Conservation (phyloP, 2,797 vertebrate genomes). For the Numenius phaeopus region DNA sequence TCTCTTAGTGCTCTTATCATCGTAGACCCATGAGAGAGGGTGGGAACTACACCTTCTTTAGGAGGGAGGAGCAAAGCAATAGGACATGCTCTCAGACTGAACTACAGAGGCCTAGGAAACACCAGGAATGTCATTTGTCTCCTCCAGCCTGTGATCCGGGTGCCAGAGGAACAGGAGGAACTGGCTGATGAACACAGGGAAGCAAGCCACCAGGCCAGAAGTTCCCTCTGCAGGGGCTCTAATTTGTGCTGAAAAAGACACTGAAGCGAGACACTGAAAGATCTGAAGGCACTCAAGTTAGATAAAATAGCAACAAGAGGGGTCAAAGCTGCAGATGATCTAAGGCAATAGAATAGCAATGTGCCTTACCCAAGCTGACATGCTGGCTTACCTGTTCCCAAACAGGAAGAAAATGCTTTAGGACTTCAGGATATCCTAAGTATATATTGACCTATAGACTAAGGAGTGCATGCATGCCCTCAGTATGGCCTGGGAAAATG, state of each 20-base stretch:
- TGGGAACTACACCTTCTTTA: neutral
- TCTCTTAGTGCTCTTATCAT: neutral
- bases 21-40: neutral
- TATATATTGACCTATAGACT: fast-evolving
- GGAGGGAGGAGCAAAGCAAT: neutral
- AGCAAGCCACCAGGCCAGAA: neutral
- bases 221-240: neutral
- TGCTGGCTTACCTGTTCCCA: neutral
- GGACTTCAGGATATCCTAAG: neutral
- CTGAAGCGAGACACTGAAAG: neutral
- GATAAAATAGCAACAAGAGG: neutral
- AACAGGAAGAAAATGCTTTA: neutral
- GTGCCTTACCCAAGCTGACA: neutral
- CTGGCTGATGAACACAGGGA: neutral
- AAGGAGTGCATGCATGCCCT: neutral
- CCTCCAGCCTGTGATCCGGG: neutral
- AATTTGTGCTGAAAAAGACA: fast-evolving
- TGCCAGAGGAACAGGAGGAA: neutral
- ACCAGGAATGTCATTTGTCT: neutral
- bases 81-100: neutral
- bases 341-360: fast-evolving
- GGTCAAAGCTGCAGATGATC: neutral
- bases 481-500: neutral
- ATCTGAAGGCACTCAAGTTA: neutral
- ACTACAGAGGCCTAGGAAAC: neutral